Evolutionary conservation across 2,797 vertebrate species (phyloP), one percentile per base, ranked within the genome.

Genomic region (Syngnathus acus): DNA sequence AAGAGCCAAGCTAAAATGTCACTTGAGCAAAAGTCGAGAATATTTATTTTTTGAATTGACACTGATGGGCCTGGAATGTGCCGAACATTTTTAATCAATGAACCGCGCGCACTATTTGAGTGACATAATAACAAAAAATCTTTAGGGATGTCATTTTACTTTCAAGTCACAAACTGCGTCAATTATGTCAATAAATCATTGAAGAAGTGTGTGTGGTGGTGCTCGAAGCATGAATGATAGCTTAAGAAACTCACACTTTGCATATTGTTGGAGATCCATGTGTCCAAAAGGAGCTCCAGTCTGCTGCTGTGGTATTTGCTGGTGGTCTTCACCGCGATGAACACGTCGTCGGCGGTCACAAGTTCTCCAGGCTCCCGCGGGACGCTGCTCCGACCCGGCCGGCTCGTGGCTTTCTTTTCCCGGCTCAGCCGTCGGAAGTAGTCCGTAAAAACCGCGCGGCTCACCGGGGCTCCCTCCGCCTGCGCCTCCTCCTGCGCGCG

Each of bases 301-400:
- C 95, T 85, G 71, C 87, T 85, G 17, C 90, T 87, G 82, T 97
- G 95, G 54, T 92, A 95, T 77, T 94, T 94, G 50, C 84, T 90
- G 70, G 95, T 96, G 73, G 91, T 97, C 72, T 95, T 96, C 61
- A 97, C 94, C 0, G 94, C 95, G 63, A 97, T 87, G 89, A 97
- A 94, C 70, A 97, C 82, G 65, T 96, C 95, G 1, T 42, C 77
- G 40, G 91, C 82, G 1, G 81, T 77, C 32, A 97, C 88, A 21
- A 68, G 75, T 84, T 95, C 94, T 13, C 84, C 86, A 2, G 80
- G 73, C n/a, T 39, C 65, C 1, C 62, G 86, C 39, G 86, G 68
- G 0, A 72, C 66, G 40, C 69, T 77, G 32, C 72, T 71, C 67
- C 23, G 66, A 58, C 13, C 60, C 6, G 73, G 65, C 7, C 6